Base-by-base conservation (phyloP, 2,888 invertebrate genomes). In the Ectropis crepuscularia region DNA sequence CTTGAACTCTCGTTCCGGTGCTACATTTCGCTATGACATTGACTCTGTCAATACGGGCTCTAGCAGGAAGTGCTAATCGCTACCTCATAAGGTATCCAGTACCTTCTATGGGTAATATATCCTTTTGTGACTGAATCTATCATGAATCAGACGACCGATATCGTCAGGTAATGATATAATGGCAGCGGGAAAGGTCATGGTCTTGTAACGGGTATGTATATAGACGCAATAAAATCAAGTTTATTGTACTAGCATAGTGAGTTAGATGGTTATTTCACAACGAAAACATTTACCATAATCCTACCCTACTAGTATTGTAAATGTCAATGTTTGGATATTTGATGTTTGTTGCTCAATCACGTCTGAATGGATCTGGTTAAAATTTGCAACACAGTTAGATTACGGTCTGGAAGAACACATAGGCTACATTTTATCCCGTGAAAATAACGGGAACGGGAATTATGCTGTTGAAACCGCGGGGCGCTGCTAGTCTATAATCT, bases 31-130 rank as follows among this genome's bases (percentile, higher is more conserved):
- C 39, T 53, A 43, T 61, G 62, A 53, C 71, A 73, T 69, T 70
- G 68, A 64, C 54, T 60, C 39, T 41, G 12, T 53, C 39, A 65
- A 72, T 73, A 69, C 69, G 69, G 72, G 70, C 54, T 61, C 45
- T 47, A 63, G 58, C 65, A 65, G 69, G 71, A 72, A 69, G 70
- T 63, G 37, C 46, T 63, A 54, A 64, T 53, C 47, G 48, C 8
- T 67, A 65, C 70, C 69, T 69, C 61, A 63, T 55, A 53, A 61
- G 49, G 57, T 62, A 59, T 54, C 53, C 16, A 54, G 16, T 47
- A 39, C 65, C 67, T 64, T 70, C 53, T 66, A 65, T 59, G 54
- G 58, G 51, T 46, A 16, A 69, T 59, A 63, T 62, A 57, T 55
- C 65, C 63, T 64, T 66, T 59, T 68, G 61, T 49, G 11, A 36